Base-by-base conservation (phyloP, 23 tunicate species). In the Trididemnum clinides region DNA sequence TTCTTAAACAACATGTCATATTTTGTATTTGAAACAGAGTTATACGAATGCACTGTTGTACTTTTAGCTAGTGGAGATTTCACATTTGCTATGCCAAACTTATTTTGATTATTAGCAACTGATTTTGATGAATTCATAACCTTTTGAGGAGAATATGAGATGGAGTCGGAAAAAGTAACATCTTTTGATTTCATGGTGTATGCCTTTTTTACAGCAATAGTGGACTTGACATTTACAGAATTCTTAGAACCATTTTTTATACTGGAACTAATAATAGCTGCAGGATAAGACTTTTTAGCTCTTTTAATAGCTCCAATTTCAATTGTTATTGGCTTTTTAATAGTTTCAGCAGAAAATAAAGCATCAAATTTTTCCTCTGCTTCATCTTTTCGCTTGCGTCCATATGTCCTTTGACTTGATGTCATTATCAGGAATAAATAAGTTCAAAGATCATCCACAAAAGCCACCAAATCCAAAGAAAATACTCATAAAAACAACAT, bases 301-400 rank as follows among this genome's bases (percentile, higher is more conserved):
- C 31, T 78, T 34, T 78, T 78, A 2, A 51, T 2, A 25, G 28
- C 20, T 33, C 38, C 83, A 22, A 78, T 31, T 26, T 78, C 38
- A 22, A 64, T 49, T 26, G 59, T 39, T 6, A 64, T 35, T 10
- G 30, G 87, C 44, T 69, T 83, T 39, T 69, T 63, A 23, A 36
- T 26, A 38, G 10, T 1, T 39, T 81, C 50, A 30, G 33, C 2
- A 0, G 84, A 64, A 75, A 91, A 86, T 19, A 91, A 20, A 20
- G 89, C 87, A 82, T 91, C 96, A 81, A 85, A 91, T 35, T 91
- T 91, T 28, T 73, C 84, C 32, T 82, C 87, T 37, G 96, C 96
- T 1, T 86, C 77, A 19, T 91, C 96, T 62, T 91, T 91, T 33
- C 89, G 64, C 38, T 82, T 81, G 26, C 86, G 80, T 34, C 88